Base-by-base conservation (phyloP, 2,113 vertebrate species). In the Otus sunia region DNA sequence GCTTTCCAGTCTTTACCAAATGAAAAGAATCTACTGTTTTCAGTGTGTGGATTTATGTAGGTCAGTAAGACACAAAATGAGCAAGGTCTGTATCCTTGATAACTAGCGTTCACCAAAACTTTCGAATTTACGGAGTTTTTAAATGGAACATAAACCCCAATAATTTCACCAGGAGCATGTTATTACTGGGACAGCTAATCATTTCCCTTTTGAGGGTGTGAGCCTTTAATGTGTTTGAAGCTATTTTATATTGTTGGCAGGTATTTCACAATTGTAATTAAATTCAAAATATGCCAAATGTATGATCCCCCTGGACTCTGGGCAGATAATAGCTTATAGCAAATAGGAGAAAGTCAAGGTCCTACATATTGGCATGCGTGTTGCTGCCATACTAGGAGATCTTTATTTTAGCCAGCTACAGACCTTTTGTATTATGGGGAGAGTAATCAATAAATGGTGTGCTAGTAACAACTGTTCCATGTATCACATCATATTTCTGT, bases 401-500 rank as follows among this genome's bases (percentile, higher is more conserved):
- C 10, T 76, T 74, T 93, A 19, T 77, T 91, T 90, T 83, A 84
- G 85, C 43, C 36, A 75, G 59, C 29, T 88, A 77, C 63, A 83
- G 43, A 64, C 56, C n/a, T 90, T 77, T 84, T 80, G 23, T 74
- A 2, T 94, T 94, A 78, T 23, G 68, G 13, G 36, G 34, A 72
- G 9, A 52, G 10, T 68, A 88, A 94, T 91, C 82, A 20, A 75
- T 92, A 75, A 81, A 94, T 86, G 77, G 47, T 94, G 68, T 89
- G 58, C 49, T 85, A 41, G 64, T 82, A 94, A 78, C 45, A 68
- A 37, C 68, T 53, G 49, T 82, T 95, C 81, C 23, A 25, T 30
- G 58, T 97, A 82, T 94, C 86, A 92, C 86, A 92, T 94, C 66
- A 53, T 95, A 97, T 96, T 95, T 97, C 52, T 92, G 34, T 81